Base-by-base conservation (phyloP, 2,113 vertebrate species). In the Puntigrus tetrazona region DNA sequence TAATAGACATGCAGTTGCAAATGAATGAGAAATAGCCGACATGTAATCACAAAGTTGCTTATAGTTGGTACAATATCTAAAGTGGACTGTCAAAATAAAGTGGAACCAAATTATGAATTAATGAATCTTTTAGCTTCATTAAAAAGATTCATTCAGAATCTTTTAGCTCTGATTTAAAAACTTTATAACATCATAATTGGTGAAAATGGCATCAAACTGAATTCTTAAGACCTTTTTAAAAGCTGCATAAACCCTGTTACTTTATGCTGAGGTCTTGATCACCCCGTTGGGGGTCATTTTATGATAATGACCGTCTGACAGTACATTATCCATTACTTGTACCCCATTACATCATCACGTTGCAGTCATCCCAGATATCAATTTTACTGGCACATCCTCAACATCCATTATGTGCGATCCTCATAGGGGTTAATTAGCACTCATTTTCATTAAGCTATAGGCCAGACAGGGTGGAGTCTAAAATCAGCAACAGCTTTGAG, bases 391-490 rank as follows among this genome's bases (percentile, higher is more conserved):
- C n/a, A 10, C 59, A 22, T 63, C 8, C 31, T 41, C 22, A 36
- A 38, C 36, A 18, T 52, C n/a, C 55, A 78, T 78, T 78, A 61
- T 18, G 7, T 18, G 27, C 4, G 34, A 70, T 41, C 50, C 52
- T 55, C 63, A 27, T 20, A 70, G 27, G 74, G 72, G 78, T 69
- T 76, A 77, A 59, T 81, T 69, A 70, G 13, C 43, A 65, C 31
- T n/a, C 25, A 38, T 59, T 55, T 27, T 80, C 65, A 84, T 84
- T 84, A 47, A 77, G 57, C 55, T 80, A 67, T 34, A 61, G 78
- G 78, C 43, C 78, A 65, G 41, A 31, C 78, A 63, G 38, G 27
- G 36, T 69, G 34, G 2, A 41, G 22, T 38, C 31, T 34, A 77
- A 81, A 75, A 78, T 9, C 29, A 3, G n/a, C 52, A 20, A 78